Conservation (phyloP, 2,888 invertebrate genomes). For the Ophioninae sp. region DNA sequence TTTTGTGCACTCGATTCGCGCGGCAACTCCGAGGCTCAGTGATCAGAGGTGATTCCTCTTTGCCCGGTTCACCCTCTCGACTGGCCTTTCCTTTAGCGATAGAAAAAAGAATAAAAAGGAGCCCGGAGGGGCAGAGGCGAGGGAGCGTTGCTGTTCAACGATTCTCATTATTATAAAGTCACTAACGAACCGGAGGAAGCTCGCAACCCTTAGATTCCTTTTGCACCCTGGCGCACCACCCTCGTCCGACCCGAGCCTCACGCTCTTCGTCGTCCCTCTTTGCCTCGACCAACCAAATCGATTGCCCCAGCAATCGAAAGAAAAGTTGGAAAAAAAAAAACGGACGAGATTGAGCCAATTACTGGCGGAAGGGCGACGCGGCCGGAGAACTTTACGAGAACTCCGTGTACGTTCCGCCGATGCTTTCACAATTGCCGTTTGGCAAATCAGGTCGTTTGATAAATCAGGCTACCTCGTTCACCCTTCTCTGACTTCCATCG, state of each 20-base stretch:
- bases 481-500: not conserved
- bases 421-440: constrained; percentile 45
- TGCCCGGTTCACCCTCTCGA: constrained; percentile 65
- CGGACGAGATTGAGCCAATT: constrained; percentile 65
- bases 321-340: constrained; percentile 55
- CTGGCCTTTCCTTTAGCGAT: constrained; percentile 22
- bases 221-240: constrained; percentile 21
- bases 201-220: constrained; percentile 56
- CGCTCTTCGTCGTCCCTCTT: constrained; percentile 33
- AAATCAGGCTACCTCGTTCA: constrained; percentile 22
- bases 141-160: constrained; percentile 56
- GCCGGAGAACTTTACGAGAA: constrained; percentile 18
- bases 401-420: constrained; percentile 32
- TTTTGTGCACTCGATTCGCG: constrained; percentile 38
- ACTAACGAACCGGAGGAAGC: constrained; percentile 75
- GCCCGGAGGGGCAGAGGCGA: not conserved
- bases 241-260: not conserved
- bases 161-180: constrained; percentile 76
- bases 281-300: constrained; percentile 70
- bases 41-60: constrained; percentile 77
- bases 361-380: constrained; percentile 28
- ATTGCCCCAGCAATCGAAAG: constrained; percentile 67
- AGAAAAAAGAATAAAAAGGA: constrained; percentile 33
- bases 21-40: constrained; percentile 66
- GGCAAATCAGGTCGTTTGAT: constrained; percentile 42